Conservation (phyloP, 2,797 vertebrate species). For the Aratinga solstitialis region DNA sequence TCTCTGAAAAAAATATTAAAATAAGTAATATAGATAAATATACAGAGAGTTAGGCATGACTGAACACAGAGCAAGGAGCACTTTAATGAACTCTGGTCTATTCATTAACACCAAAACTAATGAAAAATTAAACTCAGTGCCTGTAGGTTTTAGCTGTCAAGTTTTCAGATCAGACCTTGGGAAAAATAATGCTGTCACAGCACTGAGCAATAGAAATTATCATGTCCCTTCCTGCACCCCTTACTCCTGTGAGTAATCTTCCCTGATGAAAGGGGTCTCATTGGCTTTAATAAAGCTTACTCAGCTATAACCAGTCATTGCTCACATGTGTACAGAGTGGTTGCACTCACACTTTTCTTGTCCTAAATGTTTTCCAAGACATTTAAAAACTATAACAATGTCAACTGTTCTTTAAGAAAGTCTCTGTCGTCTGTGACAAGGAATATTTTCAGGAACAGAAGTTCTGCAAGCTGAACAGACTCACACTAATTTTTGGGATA, state of each 20-base stretch:
- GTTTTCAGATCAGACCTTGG: neutral
- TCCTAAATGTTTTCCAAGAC: neutral
- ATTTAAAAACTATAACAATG: neutral
- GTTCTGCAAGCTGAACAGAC: conserved; percentile 11
- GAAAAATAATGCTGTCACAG: neutral
- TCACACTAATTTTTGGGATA: neutral
- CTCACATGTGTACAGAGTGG: neutral
- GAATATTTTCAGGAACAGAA: neutral
- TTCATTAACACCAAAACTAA: neutral
- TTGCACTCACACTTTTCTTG: neutral
- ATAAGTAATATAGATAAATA: neutral
- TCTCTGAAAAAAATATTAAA: neutral
- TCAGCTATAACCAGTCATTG: neutral
- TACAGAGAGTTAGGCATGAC: neutral
- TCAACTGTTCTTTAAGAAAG: neutral
- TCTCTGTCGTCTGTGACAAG: neutral
- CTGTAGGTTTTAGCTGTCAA: neutral
- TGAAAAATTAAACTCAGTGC: neutral
- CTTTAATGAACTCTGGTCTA: neutral
- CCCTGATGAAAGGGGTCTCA: neutral
- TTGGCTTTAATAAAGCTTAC: neutral
- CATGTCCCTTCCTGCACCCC: neutral
- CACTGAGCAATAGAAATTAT: neutral
- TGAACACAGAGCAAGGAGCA: neutral
- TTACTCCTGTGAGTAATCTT: neutral